Evolutionary conservation across 1,140 invertebrate species (phyloP).

Genomic region (Lucilia sericata): DNA sequence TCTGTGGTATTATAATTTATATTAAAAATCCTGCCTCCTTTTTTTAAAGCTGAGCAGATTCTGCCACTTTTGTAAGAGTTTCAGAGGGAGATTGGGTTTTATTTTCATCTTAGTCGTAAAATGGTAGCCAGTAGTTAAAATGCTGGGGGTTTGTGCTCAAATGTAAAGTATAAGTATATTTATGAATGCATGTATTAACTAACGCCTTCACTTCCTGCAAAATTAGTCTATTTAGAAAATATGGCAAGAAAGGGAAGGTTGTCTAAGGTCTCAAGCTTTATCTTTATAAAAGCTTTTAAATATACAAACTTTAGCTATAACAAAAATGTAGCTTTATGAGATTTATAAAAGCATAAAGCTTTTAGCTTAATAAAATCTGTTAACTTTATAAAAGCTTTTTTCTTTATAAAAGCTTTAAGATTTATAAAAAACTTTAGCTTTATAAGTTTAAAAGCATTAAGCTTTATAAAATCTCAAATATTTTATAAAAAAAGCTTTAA

Average conservation of each 20-base stretch:
- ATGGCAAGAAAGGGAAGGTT: background rate
- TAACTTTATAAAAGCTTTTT: too few species aligned
- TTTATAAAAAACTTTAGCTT: too few species aligned
- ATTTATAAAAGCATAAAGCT: too few species aligned
- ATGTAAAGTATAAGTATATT: background rate
- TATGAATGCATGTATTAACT: conserved; percentile 36
- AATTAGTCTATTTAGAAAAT: conserved; percentile 9
- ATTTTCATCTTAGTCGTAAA: background rate
- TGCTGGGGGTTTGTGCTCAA: background rate
- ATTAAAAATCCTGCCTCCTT: conserved; percentile 36
- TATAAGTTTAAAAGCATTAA: too few species aligned
- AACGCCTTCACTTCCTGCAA: conserved; percentile 37
- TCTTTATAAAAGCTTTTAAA: too few species aligned
- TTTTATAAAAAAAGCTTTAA: too few species aligned
- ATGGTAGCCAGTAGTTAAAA: conserved; percentile 32
- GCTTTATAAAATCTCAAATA: too few species aligned
- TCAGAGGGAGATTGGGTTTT: background rate
- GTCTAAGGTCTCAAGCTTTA: background rate
- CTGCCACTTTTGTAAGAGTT: background rate
- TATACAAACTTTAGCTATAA: too few species aligned
- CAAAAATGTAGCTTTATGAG: too few species aligned
- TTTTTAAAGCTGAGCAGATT: background rate
- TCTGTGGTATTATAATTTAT: conserved; percentile 44
- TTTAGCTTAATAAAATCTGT: too few species aligned
- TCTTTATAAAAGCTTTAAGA: too few species aligned